Base-by-base conservation (phyloP, 2,113 vertebrate species). In the Crocuta crocuta region DNA sequence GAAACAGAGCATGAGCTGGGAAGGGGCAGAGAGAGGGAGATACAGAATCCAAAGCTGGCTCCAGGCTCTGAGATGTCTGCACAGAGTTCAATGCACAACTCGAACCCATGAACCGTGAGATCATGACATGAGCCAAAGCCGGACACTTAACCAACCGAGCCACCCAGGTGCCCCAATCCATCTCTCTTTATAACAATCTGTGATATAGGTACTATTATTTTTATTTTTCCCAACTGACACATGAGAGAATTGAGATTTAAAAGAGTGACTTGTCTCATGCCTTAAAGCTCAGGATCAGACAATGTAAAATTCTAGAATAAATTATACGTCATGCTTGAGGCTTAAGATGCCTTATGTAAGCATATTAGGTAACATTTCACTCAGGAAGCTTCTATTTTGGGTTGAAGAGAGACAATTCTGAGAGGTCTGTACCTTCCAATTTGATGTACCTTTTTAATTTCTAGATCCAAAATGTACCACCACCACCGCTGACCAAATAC, bases 251-350 rank as follows among this genome's bases (percentile, higher is more conserved):
- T 35, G 23, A 89, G 21, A 84, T 82, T 93, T 96, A 78, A n/a
- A 55, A 95, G 10, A 90, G 0, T 48, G 33, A 28, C 21, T 92
- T 85, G 8, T 43, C 1, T 21, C 1, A 2, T 66, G 7, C 43
- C 35, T 95, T 74, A 5, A 10, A 85, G 15, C 21, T 92, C 68
- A 65, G 31, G 10, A 66, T 58, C 2, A 1, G 53, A 31, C 45
- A 89, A 50, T 26, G 33, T 35, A 83, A 97, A 96, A 55, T 58
- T 92, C 55, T 58, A 84, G 74, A 43, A 43, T 88, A 90, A 63
- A 94, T 92, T 79, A 55, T n/a, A 55, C 1, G 1, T 68, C 55
- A 65, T 39, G 17, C 26, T 76, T 94, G 35, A 95, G n/a, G 39
- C 8, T 89, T 80, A 68, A 23, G 21, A 1, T 0, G 78, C 15